Conservation (phyloP, 2,797 vertebrate species). For the Crotalus adamanteus region DNA sequence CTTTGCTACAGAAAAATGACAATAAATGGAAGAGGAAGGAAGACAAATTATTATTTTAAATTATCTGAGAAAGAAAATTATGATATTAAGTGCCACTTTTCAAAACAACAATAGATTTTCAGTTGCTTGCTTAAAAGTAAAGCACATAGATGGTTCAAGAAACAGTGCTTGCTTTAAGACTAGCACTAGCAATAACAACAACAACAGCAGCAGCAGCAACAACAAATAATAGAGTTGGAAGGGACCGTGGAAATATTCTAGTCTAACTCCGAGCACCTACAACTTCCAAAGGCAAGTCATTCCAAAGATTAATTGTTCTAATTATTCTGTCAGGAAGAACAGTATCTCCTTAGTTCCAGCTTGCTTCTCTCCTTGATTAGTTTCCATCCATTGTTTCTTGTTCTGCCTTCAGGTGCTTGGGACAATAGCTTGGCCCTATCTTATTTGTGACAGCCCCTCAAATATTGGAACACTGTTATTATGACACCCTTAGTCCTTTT, state of each 20-base stretch:
- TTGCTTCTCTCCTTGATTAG: not conserved
- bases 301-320: not conserved
- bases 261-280: not conserved
- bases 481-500: not conserved
- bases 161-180: constrained; percentile 6
- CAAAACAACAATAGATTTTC: not conserved
- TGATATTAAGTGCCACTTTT: not conserved
- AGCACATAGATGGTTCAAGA: not conserved
- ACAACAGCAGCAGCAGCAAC: not conserved
- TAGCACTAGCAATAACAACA: not conserved
- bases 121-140: not conserved
- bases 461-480: not conserved
- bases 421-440: not conserved
- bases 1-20: not conserved
- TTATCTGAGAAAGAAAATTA: not conserved
- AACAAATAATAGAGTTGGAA: not conserved
- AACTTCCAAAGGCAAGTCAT: not conserved
- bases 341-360: not conserved
- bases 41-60: not conserved
- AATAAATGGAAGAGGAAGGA: not conserved
- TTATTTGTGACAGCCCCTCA: not conserved
- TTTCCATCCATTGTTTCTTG: not conserved
- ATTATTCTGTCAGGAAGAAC: not conserved
- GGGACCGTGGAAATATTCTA: not conserved
- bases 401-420: not conserved